Conservation (phyloP, 2,113 vertebrate genomes). For the Lophura nycthemera region DNA sequence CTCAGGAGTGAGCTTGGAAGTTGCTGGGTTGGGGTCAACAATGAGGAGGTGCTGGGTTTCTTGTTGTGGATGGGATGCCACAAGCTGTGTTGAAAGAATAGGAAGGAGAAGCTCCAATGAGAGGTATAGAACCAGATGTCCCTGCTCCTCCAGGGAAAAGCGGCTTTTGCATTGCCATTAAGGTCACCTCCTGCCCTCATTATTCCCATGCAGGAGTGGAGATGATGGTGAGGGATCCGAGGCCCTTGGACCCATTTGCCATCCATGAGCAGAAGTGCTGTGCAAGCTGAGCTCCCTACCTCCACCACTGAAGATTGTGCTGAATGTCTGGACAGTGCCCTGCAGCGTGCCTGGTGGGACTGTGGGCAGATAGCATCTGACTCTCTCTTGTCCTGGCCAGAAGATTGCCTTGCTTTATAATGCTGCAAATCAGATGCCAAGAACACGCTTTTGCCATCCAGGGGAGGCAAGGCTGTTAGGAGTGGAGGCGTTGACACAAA, state of each 20-base stretch:
- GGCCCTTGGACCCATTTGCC: not conserved
- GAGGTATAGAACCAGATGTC: not conserved
- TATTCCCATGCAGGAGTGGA: not conserved
- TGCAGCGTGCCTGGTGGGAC: not conserved
- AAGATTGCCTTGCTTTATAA: not conserved
- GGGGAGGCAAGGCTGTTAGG: not conserved
- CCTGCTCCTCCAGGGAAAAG: not conserved
- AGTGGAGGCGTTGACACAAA: constrained; percentile 27
- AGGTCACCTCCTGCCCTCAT: not conserved
- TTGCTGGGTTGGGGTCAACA: not conserved
- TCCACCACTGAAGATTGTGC: not conserved
- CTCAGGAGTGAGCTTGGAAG: not conserved
- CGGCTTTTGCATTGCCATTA: not conserved
- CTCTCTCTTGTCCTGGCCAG: constrained; percentile 14
- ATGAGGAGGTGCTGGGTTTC: not conserved
- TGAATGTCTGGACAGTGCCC: constrained; percentile 44
- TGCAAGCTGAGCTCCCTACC: not conserved
- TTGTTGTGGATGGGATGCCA: not conserved
- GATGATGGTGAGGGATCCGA: not conserved
- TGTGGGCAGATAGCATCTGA: constrained; percentile 1
- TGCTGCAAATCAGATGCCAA: not conserved
- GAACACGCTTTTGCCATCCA: constrained; percentile 44
- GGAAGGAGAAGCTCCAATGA: rapidly evolving
- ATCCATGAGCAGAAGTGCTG: not conserved
- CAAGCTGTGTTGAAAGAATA: not conserved